These are phyloP conservation scores for Cottoperca gobio DNA, from an alignment of 2,797 vertebrate genomes.

Conservation along the genomic window DNA sequence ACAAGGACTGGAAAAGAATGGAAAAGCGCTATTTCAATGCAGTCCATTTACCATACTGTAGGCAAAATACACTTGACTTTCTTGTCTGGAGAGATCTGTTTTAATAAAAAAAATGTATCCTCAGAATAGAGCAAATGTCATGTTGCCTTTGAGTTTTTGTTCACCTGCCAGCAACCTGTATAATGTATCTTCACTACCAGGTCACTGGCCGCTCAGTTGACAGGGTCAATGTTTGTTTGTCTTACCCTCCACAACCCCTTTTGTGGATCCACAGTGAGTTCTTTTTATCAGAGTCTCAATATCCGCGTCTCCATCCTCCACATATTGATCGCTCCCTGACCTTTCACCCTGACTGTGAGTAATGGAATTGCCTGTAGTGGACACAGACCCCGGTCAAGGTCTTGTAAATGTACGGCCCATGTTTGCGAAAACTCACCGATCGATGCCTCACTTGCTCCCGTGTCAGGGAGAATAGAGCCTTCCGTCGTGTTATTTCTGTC, in stretches of 20 bases:
- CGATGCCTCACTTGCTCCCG: conserved; percentile 55
- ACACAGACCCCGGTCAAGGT: conserved; percentile 76
- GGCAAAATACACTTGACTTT: not conserved
- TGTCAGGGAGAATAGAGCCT: conserved; percentile 50
- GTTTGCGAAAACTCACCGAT: conserved; percentile 59
- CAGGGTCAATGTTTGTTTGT: conserved; percentile 48
- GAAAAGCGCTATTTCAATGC: too few species aligned
- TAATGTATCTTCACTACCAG: conserved; percentile 8
- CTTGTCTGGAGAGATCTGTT: not conserved
- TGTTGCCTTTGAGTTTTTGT: conserved; percentile 10
- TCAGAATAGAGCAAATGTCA: not conserved
- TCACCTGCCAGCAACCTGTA: conserved; percentile 29
- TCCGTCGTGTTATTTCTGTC: conserved; percentile 45
- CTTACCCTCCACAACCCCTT: conserved; percentile 21
- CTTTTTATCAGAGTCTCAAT: conserved; percentile 54
- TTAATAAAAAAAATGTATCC: too few species aligned
- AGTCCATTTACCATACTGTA: too few species aligned
- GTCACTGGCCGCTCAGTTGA: not conserved
- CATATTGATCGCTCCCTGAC: conserved; percentile 69
- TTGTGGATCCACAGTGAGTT: conserved; percentile 27
- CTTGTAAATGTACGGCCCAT: conserved; percentile 64
- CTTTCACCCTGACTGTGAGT: conserved; percentile 69
- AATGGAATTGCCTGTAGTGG: conserved; percentile 77
- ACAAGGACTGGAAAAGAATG: too few species aligned
- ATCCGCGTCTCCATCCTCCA: conserved; percentile 57